These are phyloP conservation scores for Patella depressa DNA, from an alignment of 2,888 invertebrate species.

Conservation along the genomic window DNA sequence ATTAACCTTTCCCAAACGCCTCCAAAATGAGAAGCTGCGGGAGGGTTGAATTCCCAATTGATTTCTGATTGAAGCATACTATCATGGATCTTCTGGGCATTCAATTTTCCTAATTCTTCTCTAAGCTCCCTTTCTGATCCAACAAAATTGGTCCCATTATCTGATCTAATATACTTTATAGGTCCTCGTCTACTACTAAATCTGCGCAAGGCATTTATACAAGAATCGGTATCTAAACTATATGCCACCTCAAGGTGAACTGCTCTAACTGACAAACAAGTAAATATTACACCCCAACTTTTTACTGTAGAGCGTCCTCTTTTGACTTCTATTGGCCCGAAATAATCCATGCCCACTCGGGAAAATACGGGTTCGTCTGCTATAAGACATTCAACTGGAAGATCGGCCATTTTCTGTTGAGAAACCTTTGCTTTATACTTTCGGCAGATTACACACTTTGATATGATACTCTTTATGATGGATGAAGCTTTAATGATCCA, in stretches of 20 bases:
- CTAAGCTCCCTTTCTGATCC: conserved; percentile 31
- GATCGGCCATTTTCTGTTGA: no score
- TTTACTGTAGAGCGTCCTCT: no score
- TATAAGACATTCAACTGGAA: no score
- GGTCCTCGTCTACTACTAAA: conserved; percentile 29
- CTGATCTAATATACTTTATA: conserved; percentile 17
- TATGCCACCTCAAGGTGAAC: conserved; percentile 32
- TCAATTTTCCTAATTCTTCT: conserved; percentile 29
- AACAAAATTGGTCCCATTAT: conserved; percentile 36
- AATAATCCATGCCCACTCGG: no score
- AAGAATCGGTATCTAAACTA: conserved; percentile 23
- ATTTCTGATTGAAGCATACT: conserved; percentile 28
- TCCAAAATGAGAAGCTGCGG: conserved; percentile 35
- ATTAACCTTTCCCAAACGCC: conserved; percentile 41
- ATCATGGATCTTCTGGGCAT: conserved; percentile 23
- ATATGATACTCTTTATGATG: no score
- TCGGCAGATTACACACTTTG: no score
- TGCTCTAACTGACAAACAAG: conserved; percentile 29
- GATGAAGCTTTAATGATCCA: no score
- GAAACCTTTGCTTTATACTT: no score
- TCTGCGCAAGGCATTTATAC: conserved; percentile 27
- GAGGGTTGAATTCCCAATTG: conserved; percentile 37
- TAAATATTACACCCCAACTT: conserved; percentile 36
- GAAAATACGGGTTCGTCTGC: no score
- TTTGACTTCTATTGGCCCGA: no score